Base-by-base conservation (phyloP, 2,113 vertebrate species). In the Lepus americanus region DNA sequence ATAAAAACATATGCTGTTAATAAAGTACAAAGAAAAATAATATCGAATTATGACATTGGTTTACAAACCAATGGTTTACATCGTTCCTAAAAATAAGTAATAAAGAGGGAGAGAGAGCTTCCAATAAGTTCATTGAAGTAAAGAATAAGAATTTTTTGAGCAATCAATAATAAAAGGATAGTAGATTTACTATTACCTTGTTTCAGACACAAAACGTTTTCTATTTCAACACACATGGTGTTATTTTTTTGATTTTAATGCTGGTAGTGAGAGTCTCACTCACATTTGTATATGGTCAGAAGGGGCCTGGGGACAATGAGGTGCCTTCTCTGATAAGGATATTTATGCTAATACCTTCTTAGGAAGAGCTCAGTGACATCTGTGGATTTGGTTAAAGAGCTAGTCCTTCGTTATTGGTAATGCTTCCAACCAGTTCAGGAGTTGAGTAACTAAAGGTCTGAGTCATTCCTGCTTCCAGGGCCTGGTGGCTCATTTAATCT, bases 151-250 rank as follows among this genome's bases (percentile, higher is more conserved):
- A 53, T 88, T 69, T 39, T 92, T 59, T 61, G 44, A 80, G n/a
- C 13, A 4, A 14, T 80, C n/a, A 73, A 10, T 74, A 90, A 69
- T 27, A 74, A 94, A 13, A 3, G 5, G 17, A 87, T 69, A 53
- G 64, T 83, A 93, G 14, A 20, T 39, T 94, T 80, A 91, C 51
- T 11, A 44, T 92, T 13, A 87, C 27, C 12, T 92, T n/a, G 29
- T 72, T 96, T 88, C 55, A 69, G 90, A 89, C 36, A 77, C 64
- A 85, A 31, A 67, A 72, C 5, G 89, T 72, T 25, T 73, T 91
- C 10, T 84, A 64, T 22, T 88, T 91, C 23, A 80, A 31, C 55
- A 59, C 14, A 14, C 19, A 17, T 61, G 36, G 25, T 66, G 14
- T 22, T 73, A 25, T 55, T 80, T 80, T 80, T 73, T 90, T 63